These are phyloP conservation scores for Triplophysa bombifrons DNA, from an alignment of 2,797 vertebrate species.

Conservation along the genomic window DNA sequence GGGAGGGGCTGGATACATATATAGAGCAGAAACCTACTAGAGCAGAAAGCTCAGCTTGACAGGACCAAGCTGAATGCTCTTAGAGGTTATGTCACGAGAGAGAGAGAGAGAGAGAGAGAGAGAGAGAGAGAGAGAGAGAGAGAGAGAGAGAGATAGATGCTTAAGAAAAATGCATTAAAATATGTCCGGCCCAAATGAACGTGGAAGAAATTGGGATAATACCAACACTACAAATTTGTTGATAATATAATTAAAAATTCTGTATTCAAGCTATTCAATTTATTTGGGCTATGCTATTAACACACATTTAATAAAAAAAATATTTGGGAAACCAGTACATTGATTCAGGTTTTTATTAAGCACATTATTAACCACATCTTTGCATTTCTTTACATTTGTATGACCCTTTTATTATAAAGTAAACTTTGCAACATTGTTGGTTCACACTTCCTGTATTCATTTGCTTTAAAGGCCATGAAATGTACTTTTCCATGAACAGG, in stretches of 20 bases:
- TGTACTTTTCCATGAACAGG: not conserved
- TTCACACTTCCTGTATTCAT: not conserved
- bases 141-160: not conserved
- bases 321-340: too few relatives aligned
- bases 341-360: too few relatives aligned
- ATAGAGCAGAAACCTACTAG: conserved; percentile 36
- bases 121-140: not conserved
- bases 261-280: too few relatives aligned
- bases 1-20: conserved; percentile 25
- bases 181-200: not conserved
- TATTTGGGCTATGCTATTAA: too few relatives aligned
- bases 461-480: not conserved
- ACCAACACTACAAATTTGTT: not conserved
- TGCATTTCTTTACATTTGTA: too few relatives aligned
- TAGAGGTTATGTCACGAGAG: not conserved
- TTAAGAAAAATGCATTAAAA: not conserved
- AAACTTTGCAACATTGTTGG: not conserved
- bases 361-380: too few relatives aligned
- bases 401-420: too few relatives aligned
- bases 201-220: too few relatives aligned
- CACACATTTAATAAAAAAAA: too few relatives aligned
- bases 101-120: not conserved
- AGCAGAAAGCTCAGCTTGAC: not conserved
- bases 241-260: not conserved
- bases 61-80: not conserved